Evolutionary conservation across 2,113 vertebrate species (phyloP), one percentile per base, ranked within the genome.

Genomic region (Pontoporia blainvillei): DNA sequence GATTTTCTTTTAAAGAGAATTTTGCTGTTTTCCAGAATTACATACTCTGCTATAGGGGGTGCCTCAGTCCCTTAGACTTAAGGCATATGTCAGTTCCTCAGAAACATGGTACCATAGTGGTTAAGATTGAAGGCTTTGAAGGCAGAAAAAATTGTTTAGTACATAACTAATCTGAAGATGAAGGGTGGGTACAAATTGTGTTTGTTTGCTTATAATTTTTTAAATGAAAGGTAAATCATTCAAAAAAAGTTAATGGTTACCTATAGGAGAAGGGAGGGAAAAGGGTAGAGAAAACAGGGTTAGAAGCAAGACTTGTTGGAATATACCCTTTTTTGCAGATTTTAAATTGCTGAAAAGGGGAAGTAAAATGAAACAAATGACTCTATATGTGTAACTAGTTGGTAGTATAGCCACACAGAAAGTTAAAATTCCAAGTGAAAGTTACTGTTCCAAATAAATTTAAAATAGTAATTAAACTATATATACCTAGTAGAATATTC

Each of bases 21-120:
- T 92, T 95, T 95, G 9, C 67, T 86, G 1, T 89, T 87, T 96
- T 94, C 34, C 83, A 96, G 41, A 94, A 91, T 89, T 96, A 82
- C 21, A 54, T 91, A 59, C 34, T 93, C 6, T 85, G 39, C 79
- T 41, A 86, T 84, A 54, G n/a, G 12, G 20, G 20, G 31, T 21
- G 6, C 49, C 27, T 94, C 36, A 92, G 17, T 82, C 78, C 49
- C 71, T 52, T 66, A 73, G 25, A 79, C 8, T 95, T 44, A 86
- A 85, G 93, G 21, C 82, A 29, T 83, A 27, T 94, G 15, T 83
- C 34, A 87, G 0, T 96, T 84, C 25, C 49, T 91, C 41, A 34
- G 20, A 84, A 90, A 62, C 6, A 52, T 67, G 15, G 6, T 61
- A 49, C 49, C 18, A n/a, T 54, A 52, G n/a, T 86, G 39, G 21